Base-by-base conservation (phyloP, 2,113 vertebrate genomes). In the Lamprotornis superbus region DNA sequence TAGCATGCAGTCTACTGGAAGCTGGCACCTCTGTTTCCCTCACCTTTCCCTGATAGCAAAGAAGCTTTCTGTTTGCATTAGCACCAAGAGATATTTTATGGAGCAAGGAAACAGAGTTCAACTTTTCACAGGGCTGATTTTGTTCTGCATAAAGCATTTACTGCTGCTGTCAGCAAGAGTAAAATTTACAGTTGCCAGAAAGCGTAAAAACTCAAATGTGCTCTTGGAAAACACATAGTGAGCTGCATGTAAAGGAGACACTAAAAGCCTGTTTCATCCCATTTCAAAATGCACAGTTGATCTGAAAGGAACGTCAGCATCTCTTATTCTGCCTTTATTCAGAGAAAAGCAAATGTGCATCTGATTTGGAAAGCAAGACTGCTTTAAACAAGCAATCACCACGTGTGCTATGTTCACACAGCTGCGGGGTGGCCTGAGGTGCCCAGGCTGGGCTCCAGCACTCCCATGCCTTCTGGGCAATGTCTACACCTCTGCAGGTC, bases 181-280 rank as follows among this genome's bases (percentile, higher is more conserved):
- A 95, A 92, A 96, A 97, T 96, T 95, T 97, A 91, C 90, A 85
- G 91, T 96, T 96, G 90, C 93, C 95, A 96, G 95, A 95, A 91
- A 97, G 87, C n/a, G 12, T 96, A 90, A 94, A 94, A 95, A 94
- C 95, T 95, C 82, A 84, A 77, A 95, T 86, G 77, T 74, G 44
- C 74, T 96, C 65, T 93, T 92, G 83, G 80, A 96, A 91, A 95
- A 90, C 86, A 35, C 89, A 46, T 15, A 94, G 91, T 74, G 87
- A 96, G 83, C 83, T 95, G 82, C 89, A 93, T 97, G 87, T 95
- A 91, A 94, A 96, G 91, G 55, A 94, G 91, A 90, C 40, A 63
- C 91, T 93, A 95, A 94, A 92, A 97, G 91, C 90, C 76, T 80
- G 70, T 56, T 97, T 94, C 83, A 78, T 96, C 84, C 67, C 42